Base-by-base conservation (phyloP, 2,797 vertebrate genomes). In the Nyctibius grandis region DNA sequence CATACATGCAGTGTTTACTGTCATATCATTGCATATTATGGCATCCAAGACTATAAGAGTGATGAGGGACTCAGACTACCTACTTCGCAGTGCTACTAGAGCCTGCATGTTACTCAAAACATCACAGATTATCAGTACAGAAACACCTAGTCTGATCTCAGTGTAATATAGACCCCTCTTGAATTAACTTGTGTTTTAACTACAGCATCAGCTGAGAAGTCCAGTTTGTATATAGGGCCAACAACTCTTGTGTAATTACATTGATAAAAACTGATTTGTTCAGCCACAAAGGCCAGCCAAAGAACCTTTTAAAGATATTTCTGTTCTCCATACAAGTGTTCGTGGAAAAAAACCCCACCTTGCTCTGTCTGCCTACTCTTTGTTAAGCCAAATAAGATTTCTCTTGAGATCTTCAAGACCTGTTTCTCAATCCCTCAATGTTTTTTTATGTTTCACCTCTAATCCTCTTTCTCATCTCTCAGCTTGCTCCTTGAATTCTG, bases 401-500 rank as follows among this genome's bases (percentile, higher is more conserved):
- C 70, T 70, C 70, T 44, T 53, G 51, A 80, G 64, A 31, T 65
- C 40, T 70, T 51, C 40, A 47, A 44, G 57, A 75, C 6, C 5
- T 42, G n/a, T 47, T n/a, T 81, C 36, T 65, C 33, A 93, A 65
- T 12, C 23, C 10, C 34, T 17, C 40, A 54, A 2, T 25, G 15
- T 28, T 70, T 65, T 44, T 65, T 65, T 28, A 21, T 34, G 40
- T 64, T 76, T 76, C 70, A 60, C 38, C 25, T 65, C 59, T 70
- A 65, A 77, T 65, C 26, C 11, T 63, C 64, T 36, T 75, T 50
- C 47, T 67, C 53, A 50, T 28, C 26, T 72, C 47, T 34, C 70
- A 89, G 11, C 29, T 65, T 61, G 31, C n/a, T 79, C 79, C 73
- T 92, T 69, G 57, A 80, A 69, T 86, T 76, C 54, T 60, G 50